Percentiles rank a stretch among this genome's conserved stretches.
phyloP scores from a whole-genome alignment of 2,888 invertebrate species.

The Ormyrus rosae region DNA sequence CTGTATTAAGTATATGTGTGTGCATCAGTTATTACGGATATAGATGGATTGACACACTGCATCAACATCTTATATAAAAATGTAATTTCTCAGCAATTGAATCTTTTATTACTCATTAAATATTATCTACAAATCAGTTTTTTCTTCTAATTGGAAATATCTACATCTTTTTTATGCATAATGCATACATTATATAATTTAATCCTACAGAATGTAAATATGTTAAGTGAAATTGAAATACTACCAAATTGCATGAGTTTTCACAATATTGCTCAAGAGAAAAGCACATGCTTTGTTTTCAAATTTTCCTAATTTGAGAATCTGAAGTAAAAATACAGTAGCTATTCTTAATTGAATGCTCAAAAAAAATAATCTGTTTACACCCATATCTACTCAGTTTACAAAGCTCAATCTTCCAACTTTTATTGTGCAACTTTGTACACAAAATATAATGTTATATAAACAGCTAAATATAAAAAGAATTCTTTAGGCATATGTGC shows the following conservation, averaged over 20 bases:
- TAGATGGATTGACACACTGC: not conserved
- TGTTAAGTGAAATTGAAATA: not conserved
- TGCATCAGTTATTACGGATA: constrained; percentile 3
- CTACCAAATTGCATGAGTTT: constrained; percentile 27
- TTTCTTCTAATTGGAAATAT: not conserved
- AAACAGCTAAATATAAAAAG: not conserved
- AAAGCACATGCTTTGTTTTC: constrained; percentile 25
- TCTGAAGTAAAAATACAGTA: no score
- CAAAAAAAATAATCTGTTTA: no score
- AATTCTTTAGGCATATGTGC: no score
- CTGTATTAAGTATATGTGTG: not conserved
- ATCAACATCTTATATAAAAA: constrained; percentile 41
- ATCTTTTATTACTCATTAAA: not conserved
- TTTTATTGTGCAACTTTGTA: not conserved
- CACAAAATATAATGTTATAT: constrained; percentile 10
- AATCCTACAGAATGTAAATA: not conserved
- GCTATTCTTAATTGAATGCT: no score
- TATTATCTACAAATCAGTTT: not conserved
- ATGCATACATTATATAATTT: constrained; percentile 27
- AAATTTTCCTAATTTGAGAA: not conserved
- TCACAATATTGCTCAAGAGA: constrained; percentile 45
- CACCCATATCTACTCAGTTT: no score
- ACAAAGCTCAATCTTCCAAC: no score
- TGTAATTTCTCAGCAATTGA: constrained; percentile 7
- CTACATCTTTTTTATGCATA: no score